Evolutionary conservation across 2,797 vertebrate genomes (phyloP), one percentile per base, ranked within the genome.

Genomic region (Amblyraja radiata): DNA sequence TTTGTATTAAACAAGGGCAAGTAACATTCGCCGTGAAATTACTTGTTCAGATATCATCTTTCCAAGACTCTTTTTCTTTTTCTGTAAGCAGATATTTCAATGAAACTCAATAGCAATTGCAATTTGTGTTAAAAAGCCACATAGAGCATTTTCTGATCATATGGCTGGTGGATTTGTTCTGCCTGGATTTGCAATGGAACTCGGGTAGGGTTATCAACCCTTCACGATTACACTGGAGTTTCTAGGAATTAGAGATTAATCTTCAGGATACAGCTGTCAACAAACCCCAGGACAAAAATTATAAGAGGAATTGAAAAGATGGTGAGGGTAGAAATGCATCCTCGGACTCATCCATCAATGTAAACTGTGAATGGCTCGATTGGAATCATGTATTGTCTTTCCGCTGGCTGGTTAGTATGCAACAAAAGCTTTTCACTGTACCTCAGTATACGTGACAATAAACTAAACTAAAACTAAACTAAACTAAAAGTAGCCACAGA

Each of bases 1-100:
- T 58, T 92, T 46, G 90, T 39, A n/a, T 92, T 58, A 92, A 92
- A 92, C 13, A 28, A n/a, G 63, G 23, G 68, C 90, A 74, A 54
- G 68, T 25, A 92, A 46, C 23, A 46, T 74, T n/a, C 39, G 54
- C 36, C 23, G 39, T 10, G 68, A 92, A 39, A 58, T 54, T 76
- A 25, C 71, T n/a, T 46, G 14, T 5, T 25, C 23, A 58, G 23
- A 73, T 74, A 73, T 76, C 90, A 76, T 58, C 71, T 92, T 54
- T 74, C 90, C 23, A 6, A 1, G 25, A 39, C 21, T 92, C 23
- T 8, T 65, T 68, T 88, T 46, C 18, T 61, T 32, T 88, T 68
- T 63, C 6, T 68, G 84, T 68, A 32, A 36, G n/a, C 84, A 88
- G n/a, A 88, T 88, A 65, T 68, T 21, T 36, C 21, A 23, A 32